Evolutionary conservation across 2,888 invertebrate genomes (phyloP).

Genomic region (Drosophila picticornis): DNA sequence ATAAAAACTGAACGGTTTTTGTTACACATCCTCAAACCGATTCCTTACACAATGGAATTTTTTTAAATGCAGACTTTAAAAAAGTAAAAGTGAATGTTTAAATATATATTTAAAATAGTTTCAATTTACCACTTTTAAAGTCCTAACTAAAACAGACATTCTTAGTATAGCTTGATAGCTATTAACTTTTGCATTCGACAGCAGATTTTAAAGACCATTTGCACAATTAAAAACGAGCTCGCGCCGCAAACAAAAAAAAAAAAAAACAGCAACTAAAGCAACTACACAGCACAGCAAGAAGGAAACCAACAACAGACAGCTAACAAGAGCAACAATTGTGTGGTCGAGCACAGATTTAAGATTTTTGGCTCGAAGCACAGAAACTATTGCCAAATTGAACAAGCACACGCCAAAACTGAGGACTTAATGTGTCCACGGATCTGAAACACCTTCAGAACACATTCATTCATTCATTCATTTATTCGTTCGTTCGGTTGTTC

Average conservation of each 20-base stretch:
- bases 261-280: slow-evolving; percentile 42
- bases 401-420: slow-evolving; percentile 20
- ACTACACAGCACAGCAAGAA: background rate
- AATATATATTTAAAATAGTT: background rate
- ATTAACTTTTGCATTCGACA: background rate
- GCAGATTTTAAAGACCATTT: slow-evolving; percentile 21
- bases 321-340: slow-evolving; percentile 60
- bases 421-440: slow-evolving; percentile 25
- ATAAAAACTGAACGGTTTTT: background rate
- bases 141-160: background rate
- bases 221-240: slow-evolving; percentile 3
- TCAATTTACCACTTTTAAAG: background rate
- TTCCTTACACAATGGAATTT: background rate
- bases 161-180: background rate
- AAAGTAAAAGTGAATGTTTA: background rate
- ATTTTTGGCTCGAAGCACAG: slow-evolving; percentile 22
- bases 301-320: background rate
- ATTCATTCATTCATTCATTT: slow-evolving; percentile 33
- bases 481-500: slow-evolving; percentile 18
- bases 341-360: slow-evolving; percentile 46
- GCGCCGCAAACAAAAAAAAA: too few relatives aligned
- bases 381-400: slow-evolving; percentile 37
- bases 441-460: slow-evolving; percentile 23
- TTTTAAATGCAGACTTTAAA: background rate
- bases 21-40: background rate